Conservation (phyloP, 2,888 invertebrate species). For the Sympetrum striolatum region DNA sequence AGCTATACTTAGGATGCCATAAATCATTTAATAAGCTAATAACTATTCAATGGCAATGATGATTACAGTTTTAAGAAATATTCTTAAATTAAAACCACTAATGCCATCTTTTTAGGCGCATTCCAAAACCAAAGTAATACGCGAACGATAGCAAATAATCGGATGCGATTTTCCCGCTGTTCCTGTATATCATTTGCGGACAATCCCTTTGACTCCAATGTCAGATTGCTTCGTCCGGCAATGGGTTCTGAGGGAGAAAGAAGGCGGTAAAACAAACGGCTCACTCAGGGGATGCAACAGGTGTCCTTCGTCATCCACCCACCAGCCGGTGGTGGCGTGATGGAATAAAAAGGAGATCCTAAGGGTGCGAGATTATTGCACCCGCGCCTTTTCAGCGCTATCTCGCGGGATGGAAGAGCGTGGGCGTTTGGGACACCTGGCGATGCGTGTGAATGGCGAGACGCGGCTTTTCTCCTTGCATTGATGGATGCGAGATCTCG, state of each 20-base stretch:
- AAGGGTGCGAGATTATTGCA: neutral
- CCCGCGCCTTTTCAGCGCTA: neutral
- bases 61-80: too few species aligned
- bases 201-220: too few species aligned
- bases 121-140: too few species aligned
- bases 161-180: too few species aligned
- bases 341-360: neutral
- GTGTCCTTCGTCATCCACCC: neutral
- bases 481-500: neutral
- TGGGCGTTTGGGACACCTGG: neutral
- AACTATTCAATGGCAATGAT: too few species aligned
- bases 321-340: neutral
- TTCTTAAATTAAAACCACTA: too few species aligned
- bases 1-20: too few species aligned
- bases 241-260: neutral
- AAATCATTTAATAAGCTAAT: too few species aligned
- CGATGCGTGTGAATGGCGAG: neutral
- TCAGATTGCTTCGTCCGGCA: too few species aligned
- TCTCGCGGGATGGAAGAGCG: neutral
- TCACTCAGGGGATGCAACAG: neutral
- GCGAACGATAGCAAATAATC: too few species aligned
- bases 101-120: too few species aligned
- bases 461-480: neutral
- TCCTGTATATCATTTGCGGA: too few species aligned
- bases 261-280: neutral